phyloP scores from a whole-genome alignment of 37 sponge, comb jelly and placozoan genomes.

The Hexactinellida sp. region DNA sequence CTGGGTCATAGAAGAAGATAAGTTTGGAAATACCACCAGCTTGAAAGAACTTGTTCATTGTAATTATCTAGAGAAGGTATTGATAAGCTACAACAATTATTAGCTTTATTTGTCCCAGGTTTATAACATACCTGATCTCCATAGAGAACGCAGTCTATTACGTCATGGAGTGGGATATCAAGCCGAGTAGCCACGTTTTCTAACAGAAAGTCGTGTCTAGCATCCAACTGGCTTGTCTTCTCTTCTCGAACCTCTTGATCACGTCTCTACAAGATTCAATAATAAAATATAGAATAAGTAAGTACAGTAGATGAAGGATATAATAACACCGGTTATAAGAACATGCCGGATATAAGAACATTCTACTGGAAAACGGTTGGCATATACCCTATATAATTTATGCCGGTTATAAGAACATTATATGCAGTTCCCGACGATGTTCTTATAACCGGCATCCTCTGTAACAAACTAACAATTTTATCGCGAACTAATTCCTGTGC shows the following conservation, averaged over 20 bases:
- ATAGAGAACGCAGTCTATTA: slow-evolving; percentile 62
- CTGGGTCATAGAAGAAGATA: slow-evolving; percentile 62
- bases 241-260: slow-evolving; percentile 30
- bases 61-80: slow-evolving; percentile 69
- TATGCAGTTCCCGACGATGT: no score
- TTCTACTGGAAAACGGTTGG: no score
- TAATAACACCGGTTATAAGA: no score
- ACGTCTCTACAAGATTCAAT: not conserved
- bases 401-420: no score
- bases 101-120: no score
- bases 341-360: no score
- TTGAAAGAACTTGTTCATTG: slow-evolving; percentile 53
- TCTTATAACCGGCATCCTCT: no score
- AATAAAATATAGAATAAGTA: no score
- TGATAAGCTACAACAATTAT: no score
- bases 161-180: slow-evolving; percentile 25
- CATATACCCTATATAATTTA: no score
- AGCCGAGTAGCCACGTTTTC: slow-evolving; percentile 39
- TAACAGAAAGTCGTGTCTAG: slow-evolving; percentile 46
- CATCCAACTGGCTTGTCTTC: slow-evolving; percentile 44
- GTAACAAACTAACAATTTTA: not conserved
- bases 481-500: slow-evolving; percentile 14
- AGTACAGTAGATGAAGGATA: no score
- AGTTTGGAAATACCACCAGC: slow-evolving; percentile 58
- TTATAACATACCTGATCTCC: slow-evolving; percentile 77